These are phyloP conservation scores for Gari tellinella DNA, from an alignment of 2,888 invertebrate genomes.

Conservation along the genomic window DNA sequence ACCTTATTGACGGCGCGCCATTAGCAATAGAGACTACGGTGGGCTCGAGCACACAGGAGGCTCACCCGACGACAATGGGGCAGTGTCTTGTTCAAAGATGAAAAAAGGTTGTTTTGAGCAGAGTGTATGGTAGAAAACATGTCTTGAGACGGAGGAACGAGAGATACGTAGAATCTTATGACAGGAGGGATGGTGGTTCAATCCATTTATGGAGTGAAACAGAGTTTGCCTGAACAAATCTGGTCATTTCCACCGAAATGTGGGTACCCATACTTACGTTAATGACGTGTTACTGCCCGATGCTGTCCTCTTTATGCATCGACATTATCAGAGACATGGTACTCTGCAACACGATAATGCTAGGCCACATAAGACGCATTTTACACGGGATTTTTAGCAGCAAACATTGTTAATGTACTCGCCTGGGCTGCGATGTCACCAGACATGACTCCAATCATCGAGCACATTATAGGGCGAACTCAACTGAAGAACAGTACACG, in stretches of 20 bases:
- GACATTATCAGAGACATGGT: no score
- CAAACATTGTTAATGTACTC: no score
- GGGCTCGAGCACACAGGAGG: conserved; percentile 8
- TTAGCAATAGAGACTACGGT: not conserved
- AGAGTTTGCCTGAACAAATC: conserved; percentile 12
- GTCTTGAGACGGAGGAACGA: conserved; percentile 12
- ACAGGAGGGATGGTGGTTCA: conserved; percentile 22
- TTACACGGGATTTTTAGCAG: no score
- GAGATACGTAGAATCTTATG: conserved; percentile 1
- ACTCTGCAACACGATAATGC: no score
- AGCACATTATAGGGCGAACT: no score
- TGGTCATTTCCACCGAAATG: conserved; percentile 24
- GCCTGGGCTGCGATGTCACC: no score
- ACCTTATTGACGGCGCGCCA: not conserved
- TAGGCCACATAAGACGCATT: no score
- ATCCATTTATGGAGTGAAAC: conserved; percentile 19
- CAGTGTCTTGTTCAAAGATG: conserved; percentile 8
- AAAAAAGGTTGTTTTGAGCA: conserved; percentile 2
- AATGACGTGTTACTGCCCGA: conserved; percentile 15
- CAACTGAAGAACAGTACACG: no score
- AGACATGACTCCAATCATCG: no score
- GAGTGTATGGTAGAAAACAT: conserved; percentile 2
- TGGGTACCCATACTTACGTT: conserved; percentile 17
- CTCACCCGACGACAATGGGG: conserved; percentile 14
- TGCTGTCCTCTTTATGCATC: conserved; percentile 11